Base-by-base conservation (phyloP, 1,140 invertebrate genomes). In the Panonychus citri region DNA sequence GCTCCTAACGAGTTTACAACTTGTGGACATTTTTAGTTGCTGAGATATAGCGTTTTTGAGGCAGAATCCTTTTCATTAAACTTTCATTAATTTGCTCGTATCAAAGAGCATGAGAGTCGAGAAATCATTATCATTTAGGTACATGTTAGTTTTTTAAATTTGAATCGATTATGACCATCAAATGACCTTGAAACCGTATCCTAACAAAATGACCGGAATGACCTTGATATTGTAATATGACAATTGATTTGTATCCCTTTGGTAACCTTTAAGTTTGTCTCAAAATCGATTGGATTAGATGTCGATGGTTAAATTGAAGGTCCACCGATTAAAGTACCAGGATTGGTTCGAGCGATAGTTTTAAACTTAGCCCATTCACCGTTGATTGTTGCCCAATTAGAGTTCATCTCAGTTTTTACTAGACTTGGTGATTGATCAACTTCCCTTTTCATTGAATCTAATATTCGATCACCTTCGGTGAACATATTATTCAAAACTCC, bases 211-310 rank as follows among this genome's bases (percentile, higher is more conserved):
- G n/a, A n/a, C n/a, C n/a, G n/a, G n/a, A n/a, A n/a, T n/a, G n/a
- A n/a, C n/a, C n/a, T n/a, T n/a, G n/a, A n/a, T n/a, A n/a, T n/a
- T n/a, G n/a, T n/a, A n/a, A n/a, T n/a, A n/a, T n/a, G n/a, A n/a
- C n/a, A n/a, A n/a, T n/a, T n/a, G n/a, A 73, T 66, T 56, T 69
- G 69, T 57, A 70, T 70, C 17, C 77, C 75, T 59, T 77, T 74
- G 3, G 77, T 40, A 13, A 59, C 19, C 10, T 46, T 40, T 5
- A 19, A 2, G 21, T 51, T 52, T 13, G 15, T 15, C 46, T 49
- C 46, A 26, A 49, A 49, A 49, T 49, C 46, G 2, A 24, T 15
- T 26, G 15, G 15, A 24, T 12, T 15, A 3, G 1, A 21, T 24
- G 19, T 21, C 34, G 19, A 19, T n/a, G 53, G 19, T 3, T 12